Percentiles rank a stretch among this genome's conserved stretches.
phyloP scores from a whole-genome alignment of 1,140 invertebrate species.

The Adelges cooleyi region DNA sequence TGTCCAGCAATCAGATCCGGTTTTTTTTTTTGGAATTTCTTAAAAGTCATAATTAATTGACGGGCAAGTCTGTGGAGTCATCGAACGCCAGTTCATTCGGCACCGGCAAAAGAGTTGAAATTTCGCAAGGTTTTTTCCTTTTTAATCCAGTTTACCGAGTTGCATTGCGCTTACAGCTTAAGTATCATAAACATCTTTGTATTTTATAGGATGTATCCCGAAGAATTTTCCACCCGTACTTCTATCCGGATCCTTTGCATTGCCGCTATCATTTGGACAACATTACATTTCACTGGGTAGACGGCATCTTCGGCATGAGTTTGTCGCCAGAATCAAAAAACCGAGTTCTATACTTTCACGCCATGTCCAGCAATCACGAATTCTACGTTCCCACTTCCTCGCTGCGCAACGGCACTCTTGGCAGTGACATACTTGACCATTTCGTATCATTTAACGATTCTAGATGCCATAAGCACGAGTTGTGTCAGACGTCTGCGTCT shows the following conservation, averaged over 20 bases:
- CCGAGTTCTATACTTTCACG: slow-evolving; percentile 58
- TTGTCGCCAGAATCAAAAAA: slow-evolving; percentile 47
- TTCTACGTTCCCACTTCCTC: slow-evolving; percentile 56
- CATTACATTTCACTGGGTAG: slow-evolving; percentile 65
- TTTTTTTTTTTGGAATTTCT: too few relatives aligned
- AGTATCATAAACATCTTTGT: too few relatives aligned
- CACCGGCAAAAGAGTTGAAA: too few relatives aligned
- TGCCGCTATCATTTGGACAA: slow-evolving; percentile 55
- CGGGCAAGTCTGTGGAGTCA: too few relatives aligned
- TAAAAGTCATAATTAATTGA: too few relatives aligned
- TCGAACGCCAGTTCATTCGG: too few relatives aligned
- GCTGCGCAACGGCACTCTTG: slow-evolving; percentile 45
- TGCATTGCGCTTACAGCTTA: too few relatives aligned
- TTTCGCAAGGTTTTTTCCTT: too few relatives aligned
- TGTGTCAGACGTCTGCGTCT: slow-evolving; percentile 58
- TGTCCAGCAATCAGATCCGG: too few relatives aligned
- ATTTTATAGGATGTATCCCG: slow-evolving; percentile 49
- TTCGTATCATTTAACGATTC: slow-evolving; percentile 48
- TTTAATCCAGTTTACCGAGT: too few relatives aligned
- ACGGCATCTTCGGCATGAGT: slow-evolving; percentile 65
- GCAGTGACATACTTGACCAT: slow-evolving; percentile 42
- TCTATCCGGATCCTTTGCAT: slow-evolving; percentile 62
- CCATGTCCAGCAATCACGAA: slow-evolving; percentile 64
- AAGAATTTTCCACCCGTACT: slow-evolving; percentile 59
- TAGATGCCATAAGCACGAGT: slow-evolving; percentile 39